Evolutionary conservation across 2,113 vertebrate species (phyloP).

Genomic region (Rhegmatorhina hoffmannsi): DNA sequence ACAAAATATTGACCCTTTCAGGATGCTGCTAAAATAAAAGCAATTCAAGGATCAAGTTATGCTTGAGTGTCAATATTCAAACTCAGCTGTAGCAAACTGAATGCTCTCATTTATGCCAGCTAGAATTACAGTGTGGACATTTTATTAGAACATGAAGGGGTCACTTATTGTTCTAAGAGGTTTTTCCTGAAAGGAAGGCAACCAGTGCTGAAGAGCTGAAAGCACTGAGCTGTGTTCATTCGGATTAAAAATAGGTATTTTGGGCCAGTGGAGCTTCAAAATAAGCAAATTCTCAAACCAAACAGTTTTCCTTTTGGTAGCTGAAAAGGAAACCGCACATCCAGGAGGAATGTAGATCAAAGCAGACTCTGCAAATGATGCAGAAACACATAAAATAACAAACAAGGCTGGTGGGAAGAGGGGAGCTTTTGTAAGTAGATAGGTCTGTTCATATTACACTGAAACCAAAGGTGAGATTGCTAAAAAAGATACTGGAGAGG

Average conservation of each 20-base stretch:
- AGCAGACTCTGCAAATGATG: conserved; percentile 82
- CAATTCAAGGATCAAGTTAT: background rate
- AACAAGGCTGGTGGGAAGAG: conserved; percentile 81
- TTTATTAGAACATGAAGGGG: conserved; percentile 14
- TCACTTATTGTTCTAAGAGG: conserved; percentile 49
- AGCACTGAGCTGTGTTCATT: conserved; percentile 54
- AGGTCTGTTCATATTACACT: conserved; percentile 79
- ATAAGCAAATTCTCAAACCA: conserved; percentile 81
- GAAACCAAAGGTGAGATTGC: conserved; percentile 76
- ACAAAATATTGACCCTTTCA: background rate
- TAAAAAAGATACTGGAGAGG: conserved; percentile 69
- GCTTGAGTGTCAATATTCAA: background rate
- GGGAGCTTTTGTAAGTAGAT: conserved; percentile 79
- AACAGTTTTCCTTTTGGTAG: conserved; percentile 81
- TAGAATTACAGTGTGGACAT: background rate
- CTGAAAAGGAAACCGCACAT: conserved; percentile 80
- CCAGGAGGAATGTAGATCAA: conserved; percentile 84
- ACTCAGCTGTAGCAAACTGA: background rate
- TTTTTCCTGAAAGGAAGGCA: conserved; percentile 66
- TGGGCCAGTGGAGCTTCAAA: conserved; percentile 71
- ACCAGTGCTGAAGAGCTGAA: conserved; percentile 36
- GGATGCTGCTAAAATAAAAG: background rate
- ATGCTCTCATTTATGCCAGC: background rate
- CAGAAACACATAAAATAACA: conserved; percentile 86
- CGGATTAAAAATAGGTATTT: conserved; percentile 77